These are phyloP conservation scores for Rhagonycha fulva DNA, from an alignment of 2,888 invertebrate genomes.

Conservation along the genomic window DNA sequence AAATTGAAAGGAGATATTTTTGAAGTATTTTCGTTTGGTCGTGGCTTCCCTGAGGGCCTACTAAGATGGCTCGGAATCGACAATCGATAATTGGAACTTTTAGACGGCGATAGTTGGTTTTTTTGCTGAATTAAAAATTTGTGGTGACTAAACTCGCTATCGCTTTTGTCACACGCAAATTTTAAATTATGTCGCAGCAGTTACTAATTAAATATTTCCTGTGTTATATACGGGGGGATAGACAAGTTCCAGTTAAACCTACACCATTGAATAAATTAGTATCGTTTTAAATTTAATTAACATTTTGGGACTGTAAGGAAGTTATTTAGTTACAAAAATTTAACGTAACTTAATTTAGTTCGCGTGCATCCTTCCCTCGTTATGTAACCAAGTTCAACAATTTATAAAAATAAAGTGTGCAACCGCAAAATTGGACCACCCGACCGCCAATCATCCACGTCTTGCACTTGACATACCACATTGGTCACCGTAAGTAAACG, in stretches of 20 bases:
- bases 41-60: neutral
- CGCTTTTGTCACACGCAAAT: neutral
- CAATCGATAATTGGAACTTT: neutral
- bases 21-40: neutral
- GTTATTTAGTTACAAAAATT: neutral
- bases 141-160: neutral
- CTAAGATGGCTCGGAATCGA: neutral
- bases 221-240: neutral
- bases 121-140: neutral
- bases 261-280: neutral
- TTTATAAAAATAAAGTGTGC: neutral
- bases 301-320: neutral
- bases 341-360: neutral
- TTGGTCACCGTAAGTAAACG: constrained; percentile 4
- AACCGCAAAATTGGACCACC: constrained; percentile 3
- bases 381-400: neutral
- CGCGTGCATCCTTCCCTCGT: neutral
- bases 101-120: neutral
- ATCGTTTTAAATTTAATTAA: neutral
- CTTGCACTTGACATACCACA: constrained; percentile 23
- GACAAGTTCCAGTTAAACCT: neutral
- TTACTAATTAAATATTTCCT: constrained; percentile 3
- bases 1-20: neutral
- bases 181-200: neutral
- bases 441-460: constrained; percentile 11